Evolutionary conservation across 2,888 invertebrate genomes (phyloP).

Genomic region (Volucella inflata): DNA sequence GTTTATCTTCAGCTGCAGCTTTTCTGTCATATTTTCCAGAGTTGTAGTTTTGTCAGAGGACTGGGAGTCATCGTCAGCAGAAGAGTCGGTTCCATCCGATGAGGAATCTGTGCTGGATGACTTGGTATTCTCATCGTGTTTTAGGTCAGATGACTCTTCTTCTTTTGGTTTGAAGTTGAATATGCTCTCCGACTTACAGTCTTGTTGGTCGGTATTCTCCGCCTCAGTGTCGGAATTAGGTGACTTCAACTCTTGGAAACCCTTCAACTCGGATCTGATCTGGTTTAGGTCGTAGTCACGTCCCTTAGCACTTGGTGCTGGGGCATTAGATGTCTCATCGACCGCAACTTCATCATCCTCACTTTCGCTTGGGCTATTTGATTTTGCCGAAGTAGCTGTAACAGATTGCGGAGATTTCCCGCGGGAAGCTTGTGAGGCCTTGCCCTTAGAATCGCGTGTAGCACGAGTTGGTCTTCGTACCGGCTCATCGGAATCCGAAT

Average conservation of each 20-base stretch:
- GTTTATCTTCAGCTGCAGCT: slow-evolving; percentile 79
- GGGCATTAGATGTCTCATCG: slow-evolving; percentile 63
- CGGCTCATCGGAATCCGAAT: slow-evolving; percentile 84
- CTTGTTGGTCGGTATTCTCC: slow-evolving; percentile 50
- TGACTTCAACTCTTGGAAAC: slow-evolving; percentile 87
- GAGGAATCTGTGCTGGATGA: slow-evolving; percentile 82
- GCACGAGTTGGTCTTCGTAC: slow-evolving; percentile 81
- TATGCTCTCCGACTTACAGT: slow-evolving; percentile 45
- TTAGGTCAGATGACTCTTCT: slow-evolving; percentile 76
- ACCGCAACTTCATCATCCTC: slow-evolving; percentile 83
- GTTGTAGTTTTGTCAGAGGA: slow-evolving; percentile 82
- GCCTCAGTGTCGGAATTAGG: slow-evolving; percentile 85
- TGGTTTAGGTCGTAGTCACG: slow-evolving; percentile 93
- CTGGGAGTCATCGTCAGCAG: slow-evolving; percentile 83
- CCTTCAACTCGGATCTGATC: slow-evolving; percentile 93
- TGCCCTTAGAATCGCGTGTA: slow-evolving; percentile 76
- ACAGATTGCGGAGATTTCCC: slow-evolving; percentile 72
- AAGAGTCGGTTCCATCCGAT: slow-evolving; percentile 82
- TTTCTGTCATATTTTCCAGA: slow-evolving; percentile 80
- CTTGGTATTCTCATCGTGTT: slow-evolving; percentile 77
- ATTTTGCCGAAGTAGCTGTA: slow-evolving; percentile 74
- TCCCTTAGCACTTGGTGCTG: slow-evolving; percentile 84
- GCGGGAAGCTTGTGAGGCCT: slow-evolving; percentile 56
- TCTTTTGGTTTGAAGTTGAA: slow-evolving; percentile 76
- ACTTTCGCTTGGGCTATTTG: slow-evolving; percentile 85